Evolutionary conservation across 2,113 vertebrate species (phyloP).

Genomic region (Laticauda colubrina): DNA sequence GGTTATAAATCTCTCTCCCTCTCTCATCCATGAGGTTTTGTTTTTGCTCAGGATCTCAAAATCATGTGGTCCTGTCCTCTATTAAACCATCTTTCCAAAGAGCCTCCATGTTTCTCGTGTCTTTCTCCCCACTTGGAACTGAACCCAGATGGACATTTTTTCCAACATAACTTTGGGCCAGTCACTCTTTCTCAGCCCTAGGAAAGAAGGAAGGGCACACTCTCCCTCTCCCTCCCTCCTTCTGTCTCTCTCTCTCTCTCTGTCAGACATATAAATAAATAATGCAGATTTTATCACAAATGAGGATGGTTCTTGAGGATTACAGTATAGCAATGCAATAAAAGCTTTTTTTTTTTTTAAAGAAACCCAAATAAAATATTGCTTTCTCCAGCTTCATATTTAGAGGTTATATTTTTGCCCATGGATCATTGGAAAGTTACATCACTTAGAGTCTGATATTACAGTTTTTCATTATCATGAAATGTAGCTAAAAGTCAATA

Average conservation of each 20-base stretch:
- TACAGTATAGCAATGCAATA: slow-evolving; percentile 1
- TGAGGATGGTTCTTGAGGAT: neutral
- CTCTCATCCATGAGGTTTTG: too few relatives aligned
- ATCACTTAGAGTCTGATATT: slow-evolving; percentile 58
- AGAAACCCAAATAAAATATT: slow-evolving; percentile 27
- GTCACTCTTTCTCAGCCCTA: too few relatives aligned
- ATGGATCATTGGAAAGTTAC: slow-evolving; percentile 63
- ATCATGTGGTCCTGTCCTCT: too few relatives aligned
- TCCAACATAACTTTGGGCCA: too few relatives aligned
- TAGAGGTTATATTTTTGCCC: slow-evolving; percentile 63
- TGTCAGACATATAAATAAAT: neutral
- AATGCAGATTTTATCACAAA: neutral
- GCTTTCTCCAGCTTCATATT: slow-evolving; percentile 56
- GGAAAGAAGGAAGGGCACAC: too few relatives aligned
- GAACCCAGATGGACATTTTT: too few relatives aligned
- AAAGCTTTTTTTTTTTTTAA: neutral
- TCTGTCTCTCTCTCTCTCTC: neutral
- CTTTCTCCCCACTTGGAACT: too few relatives aligned
- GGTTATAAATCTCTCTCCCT: too few relatives aligned
- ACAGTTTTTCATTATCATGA: slow-evolving; percentile 71
- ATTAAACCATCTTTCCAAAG: too few relatives aligned
- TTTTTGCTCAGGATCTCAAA: too few relatives aligned
- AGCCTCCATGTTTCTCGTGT: too few relatives aligned
- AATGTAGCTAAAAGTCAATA: slow-evolving; percentile 66
- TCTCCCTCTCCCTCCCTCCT: too few relatives aligned